These are phyloP conservation scores for Eumeta japonica DNA, from an alignment of 1,140 invertebrate genomes.

Conservation along the genomic window DNA sequence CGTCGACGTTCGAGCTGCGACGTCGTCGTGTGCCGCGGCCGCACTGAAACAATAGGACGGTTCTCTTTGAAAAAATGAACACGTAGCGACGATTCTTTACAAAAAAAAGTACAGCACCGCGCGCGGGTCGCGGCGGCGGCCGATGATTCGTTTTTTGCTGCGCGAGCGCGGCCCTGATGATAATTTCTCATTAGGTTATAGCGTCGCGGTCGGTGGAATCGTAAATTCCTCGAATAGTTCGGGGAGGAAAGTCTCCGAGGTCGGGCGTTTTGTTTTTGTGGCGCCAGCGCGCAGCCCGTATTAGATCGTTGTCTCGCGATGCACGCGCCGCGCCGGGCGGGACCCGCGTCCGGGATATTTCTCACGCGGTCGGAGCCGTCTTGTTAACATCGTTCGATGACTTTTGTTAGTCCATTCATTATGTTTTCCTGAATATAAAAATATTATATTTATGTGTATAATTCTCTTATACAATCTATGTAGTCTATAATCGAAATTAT, in stretches of 20 bases:
- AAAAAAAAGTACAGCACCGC: too few relatives aligned
- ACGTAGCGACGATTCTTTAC: conserved; percentile 41
- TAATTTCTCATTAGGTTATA: conserved; percentile 58
- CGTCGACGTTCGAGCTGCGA: too few relatives aligned
- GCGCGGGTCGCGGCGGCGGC: conserved; percentile 15
- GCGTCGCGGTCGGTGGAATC: conserved; percentile 52
- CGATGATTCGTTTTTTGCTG: conserved; percentile 40
- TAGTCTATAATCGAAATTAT: too few relatives aligned
- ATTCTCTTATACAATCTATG: too few relatives aligned
- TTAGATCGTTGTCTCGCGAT: conserved; percentile 53
- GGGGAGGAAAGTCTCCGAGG: conserved; percentile 53
- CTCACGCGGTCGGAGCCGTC: conserved; percentile 34
- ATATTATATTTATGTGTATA: too few relatives aligned
- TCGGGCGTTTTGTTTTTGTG: conserved; percentile 54
- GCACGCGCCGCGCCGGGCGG: conserved; percentile 53
- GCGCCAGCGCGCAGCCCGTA: conserved; percentile 46
- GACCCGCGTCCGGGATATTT: conserved; percentile 44
- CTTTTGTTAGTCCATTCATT: too few relatives aligned
- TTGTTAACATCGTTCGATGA: too few relatives aligned
- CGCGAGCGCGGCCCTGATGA: conserved; percentile 36
- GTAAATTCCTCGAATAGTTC: conserved; percentile 56
- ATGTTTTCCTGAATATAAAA: too few relatives aligned
- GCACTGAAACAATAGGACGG: conserved; percentile 46
- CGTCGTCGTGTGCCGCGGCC: conserved; percentile 18
- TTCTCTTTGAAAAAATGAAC: conserved; percentile 34